Evolutionary conservation across 35 echinoderm and acorn worm species (phyloP).

Genomic region (Ophioderma brevispina): DNA sequence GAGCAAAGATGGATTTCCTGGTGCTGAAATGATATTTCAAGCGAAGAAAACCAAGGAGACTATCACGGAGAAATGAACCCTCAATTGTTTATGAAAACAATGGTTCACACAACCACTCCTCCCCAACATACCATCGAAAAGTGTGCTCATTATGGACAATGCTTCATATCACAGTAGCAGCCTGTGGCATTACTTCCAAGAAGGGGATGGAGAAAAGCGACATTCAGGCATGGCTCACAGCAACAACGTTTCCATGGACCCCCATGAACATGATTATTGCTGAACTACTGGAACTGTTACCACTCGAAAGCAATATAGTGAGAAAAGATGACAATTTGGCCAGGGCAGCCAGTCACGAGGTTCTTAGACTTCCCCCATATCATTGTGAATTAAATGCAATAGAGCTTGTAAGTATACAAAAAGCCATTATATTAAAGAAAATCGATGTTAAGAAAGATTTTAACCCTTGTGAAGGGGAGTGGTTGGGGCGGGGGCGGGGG

Average conservation of each 20-base stretch:
- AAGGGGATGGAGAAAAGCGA: background rate
- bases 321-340: background rate
- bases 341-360: background rate
- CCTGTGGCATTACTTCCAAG: background rate
- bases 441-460: too few species aligned
- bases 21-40: background rate
- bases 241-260: background rate
- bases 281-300: background rate
- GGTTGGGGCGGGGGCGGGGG: too few species aligned
- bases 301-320: background rate
- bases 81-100: background rate
- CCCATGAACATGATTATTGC: background rate
- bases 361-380: background rate
- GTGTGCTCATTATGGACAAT: background rate
- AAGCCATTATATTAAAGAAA: too few species aligned
- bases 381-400: background rate
- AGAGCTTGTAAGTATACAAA: background rate
- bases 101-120: background rate
- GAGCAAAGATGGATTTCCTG: background rate
- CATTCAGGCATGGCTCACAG: background rate
- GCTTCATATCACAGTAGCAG: background rate
- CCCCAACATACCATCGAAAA: background rate
- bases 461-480: too few species aligned
- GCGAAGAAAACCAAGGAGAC: background rate
- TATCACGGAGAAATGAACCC: background rate